Evolutionary conservation across 2,113 vertebrate genomes (phyloP).

Genomic region (Madoqua kirkii): DNA sequence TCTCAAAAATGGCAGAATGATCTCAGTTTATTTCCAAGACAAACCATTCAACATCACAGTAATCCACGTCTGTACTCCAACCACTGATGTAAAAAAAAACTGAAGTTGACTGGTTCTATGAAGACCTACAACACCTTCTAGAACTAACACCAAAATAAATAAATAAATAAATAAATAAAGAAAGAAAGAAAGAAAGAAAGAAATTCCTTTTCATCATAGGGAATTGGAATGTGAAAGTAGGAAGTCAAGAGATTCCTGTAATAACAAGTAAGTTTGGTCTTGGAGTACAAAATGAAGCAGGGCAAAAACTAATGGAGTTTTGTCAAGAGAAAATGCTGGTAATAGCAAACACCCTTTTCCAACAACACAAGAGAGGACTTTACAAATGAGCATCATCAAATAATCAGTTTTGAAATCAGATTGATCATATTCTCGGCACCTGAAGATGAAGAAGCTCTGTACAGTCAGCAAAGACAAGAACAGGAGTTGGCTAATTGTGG

Average conservation of each 20-base stretch:
- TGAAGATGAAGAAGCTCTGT: neutral
- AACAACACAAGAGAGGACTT: neutral
- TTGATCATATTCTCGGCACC: neutral
- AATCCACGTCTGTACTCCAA: neutral
- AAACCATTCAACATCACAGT: neutral
- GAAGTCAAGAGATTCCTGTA: neutral
- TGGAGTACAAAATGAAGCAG: neutral
- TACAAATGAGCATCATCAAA: neutral
- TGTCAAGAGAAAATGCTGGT: neutral
- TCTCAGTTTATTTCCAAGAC: neutral
- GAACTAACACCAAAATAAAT: neutral
- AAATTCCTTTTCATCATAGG: neutral
- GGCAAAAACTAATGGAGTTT: neutral
- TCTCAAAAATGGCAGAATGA: neutral
- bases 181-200: fast-evolving
- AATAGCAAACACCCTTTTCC: neutral
- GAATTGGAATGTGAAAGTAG: neutral
- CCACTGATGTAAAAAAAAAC: neutral
- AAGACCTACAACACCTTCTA: neutral
- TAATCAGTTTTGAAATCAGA: neutral
- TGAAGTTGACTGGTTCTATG: neutral
- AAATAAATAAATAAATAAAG: fast-evolving
- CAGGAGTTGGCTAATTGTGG: neutral
- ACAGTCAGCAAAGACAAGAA: neutral
- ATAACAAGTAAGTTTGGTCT: neutral